Evolutionary conservation across 2,888 invertebrate species (phyloP).

Genomic region (Eupeodes latifasciatus): DNA sequence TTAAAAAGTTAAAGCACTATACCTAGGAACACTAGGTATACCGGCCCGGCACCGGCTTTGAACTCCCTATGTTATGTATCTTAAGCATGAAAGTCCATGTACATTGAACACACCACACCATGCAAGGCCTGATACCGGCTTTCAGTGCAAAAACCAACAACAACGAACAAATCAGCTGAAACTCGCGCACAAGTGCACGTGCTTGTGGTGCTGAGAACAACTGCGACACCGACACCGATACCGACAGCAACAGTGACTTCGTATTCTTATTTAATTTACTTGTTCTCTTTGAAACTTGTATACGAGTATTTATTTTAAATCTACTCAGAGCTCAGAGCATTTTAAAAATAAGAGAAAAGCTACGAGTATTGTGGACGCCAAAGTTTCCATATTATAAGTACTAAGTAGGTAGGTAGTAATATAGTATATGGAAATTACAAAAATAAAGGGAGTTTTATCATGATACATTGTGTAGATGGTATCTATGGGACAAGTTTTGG

Average conservation of each 20-base stretch:
- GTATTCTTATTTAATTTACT: not conserved
- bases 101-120: not conserved
- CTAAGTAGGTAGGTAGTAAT: no score
- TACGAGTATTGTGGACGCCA: not conserved
- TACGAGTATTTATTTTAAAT: not conserved
- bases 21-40: not conserved
- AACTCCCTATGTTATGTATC: not conserved
- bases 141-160: conserved; percentile 34
- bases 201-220: conserved; percentile 17
- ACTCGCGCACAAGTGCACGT: conserved; percentile 62
- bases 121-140: conserved; percentile 52
- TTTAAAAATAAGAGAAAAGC: conserved; percentile 9
- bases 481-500: no score
- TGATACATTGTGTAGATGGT: no score
- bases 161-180: conserved; percentile 45
- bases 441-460: no score
- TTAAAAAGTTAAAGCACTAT: conserved; percentile 38
- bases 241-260: no score
- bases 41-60: conserved; percentile 57
- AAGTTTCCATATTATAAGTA: no score
- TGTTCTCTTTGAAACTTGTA: not conserved
- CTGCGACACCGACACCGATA: not conserved
- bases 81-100: not conserved
- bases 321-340: not conserved
- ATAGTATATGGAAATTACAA: no score